Evolutionary conservation across 2,113 vertebrate species (phyloP), one percentile per base, ranked within the genome.

Genomic region (Oenanthe melanoleuca): DNA sequence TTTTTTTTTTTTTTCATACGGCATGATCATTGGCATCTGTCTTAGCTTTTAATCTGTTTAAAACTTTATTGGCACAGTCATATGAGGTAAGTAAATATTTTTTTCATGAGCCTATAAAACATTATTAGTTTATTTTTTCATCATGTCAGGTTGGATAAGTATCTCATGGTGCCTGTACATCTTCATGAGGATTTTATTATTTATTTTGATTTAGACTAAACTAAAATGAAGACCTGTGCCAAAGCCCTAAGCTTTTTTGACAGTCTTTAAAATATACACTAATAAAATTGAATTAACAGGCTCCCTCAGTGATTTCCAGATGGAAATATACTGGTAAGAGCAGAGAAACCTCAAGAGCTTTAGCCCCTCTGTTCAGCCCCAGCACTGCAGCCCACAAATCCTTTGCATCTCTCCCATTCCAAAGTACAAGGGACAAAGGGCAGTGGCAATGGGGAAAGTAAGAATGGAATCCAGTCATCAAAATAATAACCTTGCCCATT

Each of bases 191-290:
- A 86, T 94, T 96, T 97, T 96, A 96, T 91, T 96, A 86, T 96
- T 93, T 96, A 94, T 96, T 97, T 96, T 95, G 94, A 96, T 96
- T 90, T 96, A 96, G 69, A 72, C 90, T 96, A 95, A 97, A 96
- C 93, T 92, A 91, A 96, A 94, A 88, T 2, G 19, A 95, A 95
- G 92, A 77, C 64, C 71, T 71, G 71, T 88, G 79, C 94, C 60
- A 94, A 94, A 90, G 60, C 69, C 61, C 80, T 69, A 45, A n/a
- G 82, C 52, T 86, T 93, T 85, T 88, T 34, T 94, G 95, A 90
- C 92, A 93, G 80, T 86, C 80, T 88, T 90, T 96, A 96, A 97
- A 96, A 95, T 94, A 97, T 38, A 93, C 93, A 96, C 61, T 65
- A 97, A 96, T 97, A 96, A 96, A 97, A 94, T 64, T 93, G 95